Percentiles rank a stretch among this genome's conserved stretches.
Evolutionary conservation across 2,888 invertebrate species (phyloP).

Genomic region (Ditylenchus weischeri): DNA sequence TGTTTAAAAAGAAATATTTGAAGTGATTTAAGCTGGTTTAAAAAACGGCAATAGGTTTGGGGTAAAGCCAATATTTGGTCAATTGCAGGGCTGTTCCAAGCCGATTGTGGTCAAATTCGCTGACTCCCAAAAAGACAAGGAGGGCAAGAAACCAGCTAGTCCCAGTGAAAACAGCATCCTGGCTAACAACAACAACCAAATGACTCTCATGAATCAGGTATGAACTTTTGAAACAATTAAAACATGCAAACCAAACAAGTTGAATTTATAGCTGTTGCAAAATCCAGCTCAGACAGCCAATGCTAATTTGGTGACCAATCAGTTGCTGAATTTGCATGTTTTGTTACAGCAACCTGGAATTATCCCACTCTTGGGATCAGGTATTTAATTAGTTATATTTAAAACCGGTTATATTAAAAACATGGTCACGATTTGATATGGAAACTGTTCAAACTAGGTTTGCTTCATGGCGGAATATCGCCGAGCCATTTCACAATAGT

Average conservation of each 20-base stretch:
- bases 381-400: constrained; percentile 19
- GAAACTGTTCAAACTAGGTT: too few species aligned
- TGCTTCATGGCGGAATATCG: too few species aligned
- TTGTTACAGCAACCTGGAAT: constrained; percentile 36
- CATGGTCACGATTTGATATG: not conserved
- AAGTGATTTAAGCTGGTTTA: too few species aligned
- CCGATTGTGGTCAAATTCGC: constrained; percentile 98
- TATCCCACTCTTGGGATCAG: constrained; percentile 28
- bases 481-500: not conserved
- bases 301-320: constrained; percentile 5
- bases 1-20: too few species aligned
- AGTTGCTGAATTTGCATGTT: constrained; percentile 16
- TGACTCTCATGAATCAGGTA: constrained; percentile 24
- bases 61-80: not conserved
- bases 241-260: not conserved
- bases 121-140: constrained; percentile 97
- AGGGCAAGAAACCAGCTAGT: constrained; percentile 71
- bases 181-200: constrained; percentile 16
- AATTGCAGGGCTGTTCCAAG: constrained; percentile 81
- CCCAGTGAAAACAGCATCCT: not conserved
- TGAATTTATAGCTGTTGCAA: constrained; percentile 3
- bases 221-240: too few species aligned
- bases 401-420: too few species aligned
- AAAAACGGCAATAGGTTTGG: too few species aligned
- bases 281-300: constrained; percentile 1